Conservation (phyloP, 1,140 invertebrate species). For the Diabrotica undecimpunctata region DNA sequence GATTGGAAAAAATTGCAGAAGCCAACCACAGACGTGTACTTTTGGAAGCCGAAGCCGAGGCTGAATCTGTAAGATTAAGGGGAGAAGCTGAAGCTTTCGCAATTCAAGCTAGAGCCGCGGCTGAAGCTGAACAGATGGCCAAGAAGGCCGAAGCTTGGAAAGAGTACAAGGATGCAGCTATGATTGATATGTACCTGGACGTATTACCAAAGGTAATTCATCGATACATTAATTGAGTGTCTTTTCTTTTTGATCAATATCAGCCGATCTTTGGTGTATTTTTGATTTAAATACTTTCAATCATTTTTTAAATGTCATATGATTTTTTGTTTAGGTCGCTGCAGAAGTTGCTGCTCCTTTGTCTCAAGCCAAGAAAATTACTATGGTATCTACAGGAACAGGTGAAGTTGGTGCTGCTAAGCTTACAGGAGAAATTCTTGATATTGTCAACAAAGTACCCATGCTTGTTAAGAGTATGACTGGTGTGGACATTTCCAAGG, state of each 20-base stretch:
- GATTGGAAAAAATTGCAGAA: constrained; percentile 87
- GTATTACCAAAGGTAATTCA: constrained; percentile 73
- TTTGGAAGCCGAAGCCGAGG: constrained; percentile 91
- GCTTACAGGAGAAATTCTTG: constrained; percentile 88
- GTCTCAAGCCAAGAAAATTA: constrained; percentile 89
- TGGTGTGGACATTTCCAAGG: constrained; percentile 88
- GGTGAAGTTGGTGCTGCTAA: constrained; percentile 90
- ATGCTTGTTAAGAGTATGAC: constrained; percentile 86
- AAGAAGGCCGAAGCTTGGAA: constrained; percentile 96
- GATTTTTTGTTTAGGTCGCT: constrained; percentile 45
- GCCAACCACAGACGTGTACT: constrained; percentile 79
- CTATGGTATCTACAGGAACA: constrained; percentile 81
- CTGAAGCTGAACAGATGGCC: constrained; percentile 94
- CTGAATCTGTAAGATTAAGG: constrained; percentile 77
- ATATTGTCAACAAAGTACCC: constrained; percentile 87
- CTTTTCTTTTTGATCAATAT: too few species aligned
- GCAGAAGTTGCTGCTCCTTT: constrained; percentile 94
- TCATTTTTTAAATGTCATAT: neutral
- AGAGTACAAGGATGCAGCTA: constrained; percentile 93
- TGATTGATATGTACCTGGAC: constrained; percentile 96
- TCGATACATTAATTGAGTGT: too few species aligned
- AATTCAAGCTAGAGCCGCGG: constrained; percentile 88
- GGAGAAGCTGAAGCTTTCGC: constrained; percentile 90
- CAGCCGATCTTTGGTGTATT: too few species aligned
- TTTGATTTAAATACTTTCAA: too few species aligned